Base-by-base conservation (phyloP, 2,113 vertebrate species). In the Prionailurus bengalensis region DNA sequence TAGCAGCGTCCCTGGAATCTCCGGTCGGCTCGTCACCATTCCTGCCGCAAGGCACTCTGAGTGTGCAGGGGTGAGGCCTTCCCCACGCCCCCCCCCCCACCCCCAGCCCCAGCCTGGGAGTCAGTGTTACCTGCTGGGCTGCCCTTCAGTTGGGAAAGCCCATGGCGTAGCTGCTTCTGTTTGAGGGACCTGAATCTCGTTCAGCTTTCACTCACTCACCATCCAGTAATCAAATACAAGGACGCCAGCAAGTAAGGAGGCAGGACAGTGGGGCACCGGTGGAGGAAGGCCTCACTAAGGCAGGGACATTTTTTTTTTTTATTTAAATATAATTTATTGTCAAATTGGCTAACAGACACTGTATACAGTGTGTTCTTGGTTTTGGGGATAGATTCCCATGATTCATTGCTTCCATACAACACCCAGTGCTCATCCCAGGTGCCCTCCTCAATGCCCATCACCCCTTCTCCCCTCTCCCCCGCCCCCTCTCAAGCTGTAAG, bases 241-340 rank as follows among this genome's bases (percentile, higher is more conserved):
- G 3, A 51, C 31, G 73, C 27, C 11, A 27, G 31, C 27, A 10
- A 81, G 4, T 8, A 5, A 53, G 76, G 11, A 3, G 11, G 33
- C 2, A 8, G 21, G 45, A 31, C 33, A 3, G 53, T 25, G 33
- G n/a, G 8, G 15, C 5, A 53, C 4, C 0, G 10, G 27, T 4
- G 4, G 0, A 23, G n/a, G 45, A 31, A 83, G 45, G 29, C n/a
- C 3, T 76, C 10, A 4, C 58, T 11, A 16, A 27, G 42, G 42
- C 10, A 4, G 79, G 48, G 36, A 31, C 16, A 0, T 45, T 25
- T 33, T 2, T 23, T 23, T 58, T 61, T 3, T 58, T 61, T 23
- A 61, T 58, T 61, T 61, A 23, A 61, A 19, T 61, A 23, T 61
- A 61, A 61, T 61, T 61, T 61, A 23, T 61, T 23, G 58, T 9